Evolutionary conservation across 2,888 invertebrate genomes (phyloP).

Genomic region (Platycheirus albimanus): DNA sequence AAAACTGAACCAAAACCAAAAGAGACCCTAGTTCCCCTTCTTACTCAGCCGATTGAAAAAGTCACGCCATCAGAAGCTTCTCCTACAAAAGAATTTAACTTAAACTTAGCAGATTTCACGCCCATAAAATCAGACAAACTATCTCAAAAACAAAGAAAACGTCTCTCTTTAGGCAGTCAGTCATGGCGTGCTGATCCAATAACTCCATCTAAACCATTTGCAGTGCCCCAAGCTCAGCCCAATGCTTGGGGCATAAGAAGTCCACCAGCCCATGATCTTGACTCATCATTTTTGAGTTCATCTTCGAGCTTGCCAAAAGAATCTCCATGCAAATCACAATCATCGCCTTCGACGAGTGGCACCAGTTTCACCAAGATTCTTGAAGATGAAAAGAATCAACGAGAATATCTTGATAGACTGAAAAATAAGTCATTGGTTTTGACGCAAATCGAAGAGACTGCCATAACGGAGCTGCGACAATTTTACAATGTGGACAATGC

Average conservation of each 20-base stretch:
- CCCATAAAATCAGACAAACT: slow-evolving; percentile 81
- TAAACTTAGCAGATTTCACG: slow-evolving; percentile 79
- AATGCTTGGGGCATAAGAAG: slow-evolving; percentile 79
- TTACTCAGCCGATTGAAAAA: slow-evolving; percentile 68
- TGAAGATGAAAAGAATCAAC: slow-evolving; percentile 88
- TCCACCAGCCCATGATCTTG: slow-evolving; percentile 77
- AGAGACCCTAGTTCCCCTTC: slow-evolving; percentile 82
- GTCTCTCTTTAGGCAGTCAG: slow-evolving; percentile 83
- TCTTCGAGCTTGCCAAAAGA: slow-evolving; percentile 55
- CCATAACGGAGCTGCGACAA: slow-evolving; percentile 89
- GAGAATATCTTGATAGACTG: slow-evolving; percentile 88
- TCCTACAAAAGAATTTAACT: slow-evolving; percentile 75
- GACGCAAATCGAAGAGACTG: slow-evolving; percentile 94
- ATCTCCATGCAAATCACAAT: slow-evolving; percentile 27
- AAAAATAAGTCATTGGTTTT: slow-evolving; percentile 88
- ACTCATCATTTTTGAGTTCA: slow-evolving; percentile 77
- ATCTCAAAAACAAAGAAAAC: slow-evolving; percentile 85
- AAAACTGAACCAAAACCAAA: slow-evolving; percentile 83
- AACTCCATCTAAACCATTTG: slow-evolving; percentile 74
- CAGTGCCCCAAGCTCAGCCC: slow-evolving; percentile 73
- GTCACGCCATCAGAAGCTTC: slow-evolving; percentile 43
- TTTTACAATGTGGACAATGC: slow-evolving; percentile 89
- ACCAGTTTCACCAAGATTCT: slow-evolving; percentile 85
- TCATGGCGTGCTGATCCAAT: slow-evolving; percentile 76
- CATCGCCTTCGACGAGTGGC: slow-evolving; percentile 78